A percentile compares a stretch with the other conserved stretches of the same genome.
phyloP scores from a whole-genome alignment of 2,797 vertebrate genomes.

The Acipenser ruthenus region DNA sequence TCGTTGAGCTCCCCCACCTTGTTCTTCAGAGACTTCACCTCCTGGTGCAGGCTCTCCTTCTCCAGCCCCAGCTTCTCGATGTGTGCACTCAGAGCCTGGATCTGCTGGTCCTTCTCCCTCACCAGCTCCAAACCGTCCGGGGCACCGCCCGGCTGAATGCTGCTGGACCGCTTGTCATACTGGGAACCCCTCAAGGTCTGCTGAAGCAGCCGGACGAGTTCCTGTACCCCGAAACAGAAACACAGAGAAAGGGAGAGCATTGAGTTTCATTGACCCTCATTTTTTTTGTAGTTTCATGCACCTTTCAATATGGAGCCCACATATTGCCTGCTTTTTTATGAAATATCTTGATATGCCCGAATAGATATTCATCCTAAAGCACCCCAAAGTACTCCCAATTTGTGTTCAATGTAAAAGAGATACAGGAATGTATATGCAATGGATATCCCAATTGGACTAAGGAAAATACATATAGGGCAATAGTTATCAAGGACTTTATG shows the following conservation, averaged over 20 bases:
- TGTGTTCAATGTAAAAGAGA: too few species aligned
- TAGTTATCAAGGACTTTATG: too few species aligned
- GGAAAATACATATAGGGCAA: too few species aligned
- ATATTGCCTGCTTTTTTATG: too few species aligned
- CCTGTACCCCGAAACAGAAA: slow-evolving; percentile 48
- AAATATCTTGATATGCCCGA: too few species aligned
- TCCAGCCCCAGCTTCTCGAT: slow-evolving; percentile 78
- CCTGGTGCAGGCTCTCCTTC: slow-evolving; percentile 79
- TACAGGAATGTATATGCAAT: too few species aligned
- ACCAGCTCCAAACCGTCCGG: slow-evolving; percentile 53
- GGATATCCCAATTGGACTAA: too few species aligned
- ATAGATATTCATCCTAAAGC: too few species aligned
- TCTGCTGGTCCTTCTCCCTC: slow-evolving; percentile 72
- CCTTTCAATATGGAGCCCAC: too few species aligned
- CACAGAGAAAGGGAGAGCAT: slow-evolving; percentile 6
- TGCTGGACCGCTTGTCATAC: slow-evolving; percentile 62
- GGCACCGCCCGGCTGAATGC: slow-evolving; percentile 41
- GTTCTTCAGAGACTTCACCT: slow-evolving; percentile 72
- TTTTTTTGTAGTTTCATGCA: neutral
- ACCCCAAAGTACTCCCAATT: too few species aligned
- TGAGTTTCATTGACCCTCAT: slow-evolving; percentile 18
- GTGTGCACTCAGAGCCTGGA: slow-evolving; percentile 72
- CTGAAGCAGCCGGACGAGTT: slow-evolving; percentile 88
- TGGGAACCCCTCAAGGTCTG: slow-evolving; percentile 88
- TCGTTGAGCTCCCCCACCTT: slow-evolving; percentile 86